Evolutionary conservation across 2,113 vertebrate genomes (phyloP).

Genomic region (Oreochromis spilurus): DNA sequence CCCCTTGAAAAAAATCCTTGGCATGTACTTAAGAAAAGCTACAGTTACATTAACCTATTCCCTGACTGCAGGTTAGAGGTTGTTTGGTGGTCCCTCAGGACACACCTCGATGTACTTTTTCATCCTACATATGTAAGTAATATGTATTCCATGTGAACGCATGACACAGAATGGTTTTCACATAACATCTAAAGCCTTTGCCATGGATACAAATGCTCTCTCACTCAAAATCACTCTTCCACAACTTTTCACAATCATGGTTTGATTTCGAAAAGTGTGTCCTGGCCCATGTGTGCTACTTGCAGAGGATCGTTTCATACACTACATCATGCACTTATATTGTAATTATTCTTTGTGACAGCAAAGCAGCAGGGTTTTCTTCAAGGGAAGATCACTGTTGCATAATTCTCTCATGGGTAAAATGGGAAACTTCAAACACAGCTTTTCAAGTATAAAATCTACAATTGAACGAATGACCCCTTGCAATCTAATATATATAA

Average conservation of each 20-base stretch:
- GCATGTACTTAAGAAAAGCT: constrained; percentile 68
- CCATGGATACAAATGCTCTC: constrained; percentile 46
- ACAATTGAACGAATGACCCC: neutral
- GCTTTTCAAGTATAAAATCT: neutral
- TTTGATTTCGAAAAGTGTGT: constrained; percentile 28
- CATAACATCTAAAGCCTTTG: constrained; percentile 56
- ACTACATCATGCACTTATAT: constrained; percentile 29
- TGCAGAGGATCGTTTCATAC: constrained; percentile 13
- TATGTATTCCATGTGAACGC: constrained; percentile 71
- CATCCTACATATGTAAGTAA: constrained; percentile 72
- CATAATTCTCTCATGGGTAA: neutral
- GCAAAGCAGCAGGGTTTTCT: constrained; percentile 7
- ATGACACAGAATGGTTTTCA: constrained; percentile 68
- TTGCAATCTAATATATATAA: neutral
- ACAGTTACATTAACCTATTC: constrained; percentile 68
- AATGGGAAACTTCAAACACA: neutral
- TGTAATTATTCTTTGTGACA: constrained; percentile 44
- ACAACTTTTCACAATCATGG: constrained; percentile 27
- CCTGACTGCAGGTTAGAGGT: constrained; percentile 57
- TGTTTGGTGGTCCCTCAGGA: constrained; percentile 62
- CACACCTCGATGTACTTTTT: constrained; percentile 61
- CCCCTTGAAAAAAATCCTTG: constrained; percentile 53
- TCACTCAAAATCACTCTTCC: constrained; percentile 42
- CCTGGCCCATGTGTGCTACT: constrained; percentile 8
- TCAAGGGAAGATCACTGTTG: neutral